Percentiles rank a stretch among this genome's conserved stretches.
Conservation (phyloP, 2,888 invertebrate genomes). For the Dione vanillae region DNA sequence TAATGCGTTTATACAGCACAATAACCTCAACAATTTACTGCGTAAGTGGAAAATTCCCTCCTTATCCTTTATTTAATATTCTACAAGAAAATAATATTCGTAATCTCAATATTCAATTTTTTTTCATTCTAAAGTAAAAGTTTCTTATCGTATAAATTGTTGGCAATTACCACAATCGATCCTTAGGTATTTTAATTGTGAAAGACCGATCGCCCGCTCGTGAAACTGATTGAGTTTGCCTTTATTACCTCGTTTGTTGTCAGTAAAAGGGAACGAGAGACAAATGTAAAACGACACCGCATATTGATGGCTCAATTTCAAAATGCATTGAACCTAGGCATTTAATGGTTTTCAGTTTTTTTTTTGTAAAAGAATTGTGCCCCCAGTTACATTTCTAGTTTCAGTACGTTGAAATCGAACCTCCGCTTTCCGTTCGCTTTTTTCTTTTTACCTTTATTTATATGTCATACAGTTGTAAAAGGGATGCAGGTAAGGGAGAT, state of each 20-base stretch:
- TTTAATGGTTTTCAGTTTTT: slow-evolving; percentile 20
- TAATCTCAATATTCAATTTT: not conserved
- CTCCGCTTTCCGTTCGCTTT: slow-evolving; percentile 34
- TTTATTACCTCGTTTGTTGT: slow-evolving; percentile 41
- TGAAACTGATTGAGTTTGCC: slow-evolving; percentile 43
- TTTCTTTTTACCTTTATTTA: slow-evolving; percentile 43
- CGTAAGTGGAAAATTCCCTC: slow-evolving; percentile 6
- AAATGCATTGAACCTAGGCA: slow-evolving; percentile 27
- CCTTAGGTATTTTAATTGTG: slow-evolving; percentile 41
- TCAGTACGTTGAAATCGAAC: slow-evolving; percentile 43
- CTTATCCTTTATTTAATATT: not conserved
- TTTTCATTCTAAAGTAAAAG: not conserved
- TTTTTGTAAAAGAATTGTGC: slow-evolving; percentile 28
- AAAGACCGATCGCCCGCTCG: slow-evolving; percentile 40
- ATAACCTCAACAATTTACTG: slow-evolving; percentile 14
- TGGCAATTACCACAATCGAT: slow-evolving; percentile 41
- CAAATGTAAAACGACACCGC: slow-evolving; percentile 33
- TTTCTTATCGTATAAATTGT: slow-evolving; percentile 32
- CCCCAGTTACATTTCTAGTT: slow-evolving; percentile 35
- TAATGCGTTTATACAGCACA: slow-evolving; percentile 25
- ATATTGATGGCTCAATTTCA: slow-evolving; percentile 38
- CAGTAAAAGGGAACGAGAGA: slow-evolving; percentile 35
- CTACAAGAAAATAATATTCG: not conserved
- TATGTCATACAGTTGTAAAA: slow-evolving; percentile 46
- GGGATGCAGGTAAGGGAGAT: slow-evolving; percentile 51